Conservation (phyloP, 2,888 invertebrate genomes). For the Gortyna flavago region DNA sequence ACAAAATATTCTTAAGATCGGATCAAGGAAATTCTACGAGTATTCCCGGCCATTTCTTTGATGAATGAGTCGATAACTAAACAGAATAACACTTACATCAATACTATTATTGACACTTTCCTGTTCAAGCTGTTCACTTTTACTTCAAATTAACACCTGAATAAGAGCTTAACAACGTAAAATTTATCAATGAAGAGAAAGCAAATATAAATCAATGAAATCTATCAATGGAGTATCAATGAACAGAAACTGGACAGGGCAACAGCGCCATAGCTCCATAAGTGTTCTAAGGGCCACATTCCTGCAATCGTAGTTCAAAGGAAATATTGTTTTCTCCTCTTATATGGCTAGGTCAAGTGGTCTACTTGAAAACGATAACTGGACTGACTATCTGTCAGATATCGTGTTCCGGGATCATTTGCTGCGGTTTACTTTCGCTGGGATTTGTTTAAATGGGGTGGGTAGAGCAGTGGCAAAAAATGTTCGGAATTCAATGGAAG, state of each 20-base stretch:
- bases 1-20: not conserved
- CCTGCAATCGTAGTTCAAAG: conserved; percentile 64
- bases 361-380: conserved; percentile 67
- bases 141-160: conserved; percentile 61
- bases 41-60: not conserved
- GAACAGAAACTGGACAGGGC: conserved; percentile 54
- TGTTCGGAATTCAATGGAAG: not conserved
- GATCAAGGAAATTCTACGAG: not conserved
- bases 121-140: conserved; percentile 39
- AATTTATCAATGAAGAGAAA: conserved; percentile 73
- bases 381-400: conserved; percentile 56
- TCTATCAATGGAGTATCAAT: conserved; percentile 71
- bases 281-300: conserved; percentile 63
- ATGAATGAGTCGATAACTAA: conserved; percentile 2
- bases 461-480: conserved; percentile 4
- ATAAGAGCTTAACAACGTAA: conserved; percentile 38
- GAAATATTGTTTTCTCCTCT: conserved; percentile 74
- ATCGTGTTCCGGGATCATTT: conserved; percentile 64
- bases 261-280: conserved; percentile 53
- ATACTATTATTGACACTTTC: conserved; percentile 33
- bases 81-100: conserved; percentile 16
- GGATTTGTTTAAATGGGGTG: conserved; percentile 27
- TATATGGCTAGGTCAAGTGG: conserved; percentile 72
- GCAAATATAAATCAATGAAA: conserved; percentile 70
- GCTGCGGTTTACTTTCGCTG: conserved; percentile 58